Base-by-base conservation (phyloP, 2,888 invertebrate species). In the Caenorhabditis sulstoni region DNA sequence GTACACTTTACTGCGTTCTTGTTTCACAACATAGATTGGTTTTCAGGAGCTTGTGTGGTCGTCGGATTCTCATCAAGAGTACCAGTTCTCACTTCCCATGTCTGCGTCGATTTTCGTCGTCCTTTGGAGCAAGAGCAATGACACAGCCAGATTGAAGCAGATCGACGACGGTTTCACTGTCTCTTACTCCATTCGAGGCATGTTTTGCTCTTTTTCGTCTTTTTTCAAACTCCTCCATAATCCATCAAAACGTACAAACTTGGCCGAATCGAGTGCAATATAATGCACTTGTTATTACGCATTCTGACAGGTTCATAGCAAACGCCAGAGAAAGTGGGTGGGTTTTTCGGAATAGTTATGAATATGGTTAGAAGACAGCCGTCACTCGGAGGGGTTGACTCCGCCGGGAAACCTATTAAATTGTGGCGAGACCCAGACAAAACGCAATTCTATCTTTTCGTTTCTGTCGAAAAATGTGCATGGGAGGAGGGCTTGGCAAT, bases 11-110 rank as follows among this genome's bases (percentile, higher is more conserved):
- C 29, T 29, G 11, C 0, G 22, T 14, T 7, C 29, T 52, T 52
- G 23, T 49, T 16, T 4, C 39, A 20, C 4, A 52, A 53, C 11
- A 35, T 16, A n/a, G 29, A 29, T 45, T 44, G 18, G 29, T 52
- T 35, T 77, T 59, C 61, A 83, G 84, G 81, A 84, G 58, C 71
- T 82, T n/a, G 78, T 84, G 16, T 84, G 83, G 83, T 81, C 79
- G 7, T 81, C 83, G n/a, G 81, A 77, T 64, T 80, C 81, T 29
- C 81, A 81, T 59, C 81, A 81, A 57, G 83, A 81, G 22, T 71
- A 78, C 50, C 77, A 79, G 39, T 83, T 83, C 64, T 81, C 83
- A 0, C 71, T 83, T 16, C 77, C 80, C 9, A 53, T 79, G 58
- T 77, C 77, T n/a, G 50, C 77, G 2, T 57, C 77, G 12, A 70